Conservation (phyloP, 1,140 invertebrate species). For the Coelopa frigida region DNA sequence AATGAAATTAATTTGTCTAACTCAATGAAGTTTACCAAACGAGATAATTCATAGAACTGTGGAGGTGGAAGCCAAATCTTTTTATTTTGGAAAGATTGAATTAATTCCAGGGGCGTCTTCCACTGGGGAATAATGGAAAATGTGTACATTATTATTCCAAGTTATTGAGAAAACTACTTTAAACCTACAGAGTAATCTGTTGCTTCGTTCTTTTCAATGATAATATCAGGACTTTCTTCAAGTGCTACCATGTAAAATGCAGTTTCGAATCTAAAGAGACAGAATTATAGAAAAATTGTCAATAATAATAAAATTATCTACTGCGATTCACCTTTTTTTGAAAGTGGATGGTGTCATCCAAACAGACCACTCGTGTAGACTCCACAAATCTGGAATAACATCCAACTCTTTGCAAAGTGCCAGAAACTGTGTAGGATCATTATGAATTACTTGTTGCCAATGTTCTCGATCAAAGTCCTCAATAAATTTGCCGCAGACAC, state of each 20-base stretch:
- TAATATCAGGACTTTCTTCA: conserved; percentile 27
- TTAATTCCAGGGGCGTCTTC: no score
- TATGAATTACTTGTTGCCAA: conserved; percentile 50
- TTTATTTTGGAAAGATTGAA: no score
- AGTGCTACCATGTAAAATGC: conserved; percentile 68
- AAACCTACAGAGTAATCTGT: no score
- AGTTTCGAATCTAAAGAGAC: conserved; percentile 59
- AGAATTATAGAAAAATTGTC: no score
- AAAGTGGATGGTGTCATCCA: conserved; percentile 67
- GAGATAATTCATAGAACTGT: conserved; percentile 46
- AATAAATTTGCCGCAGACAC: background rate
- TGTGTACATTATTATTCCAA: no score
- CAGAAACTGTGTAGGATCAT: conserved; percentile 63
- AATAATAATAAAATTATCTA: no score
- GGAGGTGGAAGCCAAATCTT: conserved; percentile 54
- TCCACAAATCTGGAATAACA: conserved; percentile 75
- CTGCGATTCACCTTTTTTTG: conserved; percentile 28
- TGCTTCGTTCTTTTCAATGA: conserved; percentile 28
- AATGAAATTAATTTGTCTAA: conserved; percentile 43
- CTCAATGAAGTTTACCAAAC: conserved; percentile 43
- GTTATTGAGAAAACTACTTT: no score
- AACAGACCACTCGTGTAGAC: conserved; percentile 74
- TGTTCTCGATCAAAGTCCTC: conserved; percentile 12
- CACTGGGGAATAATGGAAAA: no score
- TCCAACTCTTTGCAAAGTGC: conserved; percentile 61